These are phyloP conservation scores for Eulithis testata DNA, from an alignment of 2,888 invertebrate genomes.

Conservation along the genomic window DNA sequence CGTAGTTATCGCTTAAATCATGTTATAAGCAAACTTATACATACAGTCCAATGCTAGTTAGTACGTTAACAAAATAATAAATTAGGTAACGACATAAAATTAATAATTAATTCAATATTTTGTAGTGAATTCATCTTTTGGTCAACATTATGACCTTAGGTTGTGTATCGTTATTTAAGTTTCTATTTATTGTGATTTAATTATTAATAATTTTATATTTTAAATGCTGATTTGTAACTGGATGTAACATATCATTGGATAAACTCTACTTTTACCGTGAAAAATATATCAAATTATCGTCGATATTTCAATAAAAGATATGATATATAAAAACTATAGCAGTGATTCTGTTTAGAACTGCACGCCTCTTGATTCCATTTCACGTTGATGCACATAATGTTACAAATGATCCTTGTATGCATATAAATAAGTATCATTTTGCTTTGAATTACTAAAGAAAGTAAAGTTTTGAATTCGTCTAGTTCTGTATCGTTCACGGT, in stretches of 20 bases:
- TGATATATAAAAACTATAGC: neutral
- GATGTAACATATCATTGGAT: constrained; percentile 34
- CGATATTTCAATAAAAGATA: neutral
- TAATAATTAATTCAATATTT: constrained; percentile 26
- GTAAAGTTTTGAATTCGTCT: too few relatives aligned
- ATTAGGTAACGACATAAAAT: constrained; percentile 27
- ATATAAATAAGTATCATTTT: too few relatives aligned
- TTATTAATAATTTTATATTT: constrained; percentile 46
- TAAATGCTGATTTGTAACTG: constrained; percentile 15
- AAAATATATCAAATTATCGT: neutral
- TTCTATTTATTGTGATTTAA: constrained; percentile 75
- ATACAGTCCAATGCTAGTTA: constrained; percentile 36
- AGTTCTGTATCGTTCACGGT: constrained; percentile 1
- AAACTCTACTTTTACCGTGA: constrained; percentile 23
- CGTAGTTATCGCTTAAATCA: constrained; percentile 32
- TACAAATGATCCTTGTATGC: too few relatives aligned
- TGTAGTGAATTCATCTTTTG: constrained; percentile 34
- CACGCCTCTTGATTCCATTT: too few relatives aligned
- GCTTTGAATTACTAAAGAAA: too few relatives aligned
- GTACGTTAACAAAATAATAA: constrained; percentile 39
- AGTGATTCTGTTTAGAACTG: too few relatives aligned
- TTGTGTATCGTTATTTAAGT: constrained; percentile 67
- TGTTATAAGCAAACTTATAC: constrained; percentile 24
- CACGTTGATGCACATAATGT: too few relatives aligned
- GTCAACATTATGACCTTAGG: constrained; percentile 53